These are phyloP conservation scores for Anhinga rufa DNA, from an alignment of 2,113 vertebrate genomes.

Conservation along the genomic window DNA sequence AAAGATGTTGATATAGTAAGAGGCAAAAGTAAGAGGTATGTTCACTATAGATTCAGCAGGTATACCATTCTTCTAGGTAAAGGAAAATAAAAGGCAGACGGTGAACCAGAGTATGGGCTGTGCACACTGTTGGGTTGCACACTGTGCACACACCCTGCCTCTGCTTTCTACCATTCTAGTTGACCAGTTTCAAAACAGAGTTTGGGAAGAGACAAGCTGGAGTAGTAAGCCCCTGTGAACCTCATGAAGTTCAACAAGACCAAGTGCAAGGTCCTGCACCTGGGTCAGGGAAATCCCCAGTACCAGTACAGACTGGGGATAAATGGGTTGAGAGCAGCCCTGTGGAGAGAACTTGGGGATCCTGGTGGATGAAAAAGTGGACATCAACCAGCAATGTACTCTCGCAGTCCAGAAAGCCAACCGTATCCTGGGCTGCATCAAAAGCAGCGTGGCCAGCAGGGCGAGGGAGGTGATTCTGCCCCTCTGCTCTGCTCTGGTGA, in stretches of 20 bases:
- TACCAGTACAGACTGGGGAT: not conserved
- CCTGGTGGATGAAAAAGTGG: not conserved
- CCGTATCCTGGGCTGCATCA: not conserved
- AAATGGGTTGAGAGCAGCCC: not conserved
- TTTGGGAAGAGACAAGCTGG: not conserved
- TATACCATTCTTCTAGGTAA: not conserved
- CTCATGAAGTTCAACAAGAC: not conserved
- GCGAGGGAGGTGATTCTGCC: not conserved
- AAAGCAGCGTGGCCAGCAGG: not conserved
- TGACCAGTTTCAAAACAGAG: not conserved
- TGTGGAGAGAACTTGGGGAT: not conserved
- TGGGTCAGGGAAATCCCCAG: not conserved
- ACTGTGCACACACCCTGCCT: not conserved
- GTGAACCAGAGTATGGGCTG: not conserved
- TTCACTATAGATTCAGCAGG: not conserved
- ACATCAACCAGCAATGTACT: accelerated
- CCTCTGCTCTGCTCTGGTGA: not conserved
- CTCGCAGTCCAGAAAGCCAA: not conserved
- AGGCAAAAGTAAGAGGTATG: not conserved
- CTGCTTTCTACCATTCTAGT: not conserved
- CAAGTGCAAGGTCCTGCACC: not conserved
- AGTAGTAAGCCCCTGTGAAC: not conserved
- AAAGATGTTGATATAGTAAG: not conserved
- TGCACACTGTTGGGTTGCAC: not conserved
- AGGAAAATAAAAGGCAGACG: not conserved